Base-by-base conservation (phyloP, 2,113 vertebrate genomes). In the Datnioides undecimradiatus region DNA sequence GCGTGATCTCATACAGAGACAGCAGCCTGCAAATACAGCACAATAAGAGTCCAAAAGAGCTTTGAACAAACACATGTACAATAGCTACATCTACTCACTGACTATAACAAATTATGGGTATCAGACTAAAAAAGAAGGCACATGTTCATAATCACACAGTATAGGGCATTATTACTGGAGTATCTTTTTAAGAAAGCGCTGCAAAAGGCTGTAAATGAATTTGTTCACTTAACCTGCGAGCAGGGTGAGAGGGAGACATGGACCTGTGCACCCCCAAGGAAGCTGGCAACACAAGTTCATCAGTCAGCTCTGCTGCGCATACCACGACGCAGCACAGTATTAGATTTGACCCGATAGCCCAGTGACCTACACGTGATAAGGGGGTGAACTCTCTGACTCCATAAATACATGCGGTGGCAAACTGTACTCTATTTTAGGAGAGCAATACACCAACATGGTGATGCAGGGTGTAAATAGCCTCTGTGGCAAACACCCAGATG, bases 311-410 rank as follows among this genome's bases (percentile, higher is more conserved):
- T 77, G 29, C 68, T 85, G 88, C 34, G 25, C 65, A 84, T 85
- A 79, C 83, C 33, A 82, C 74, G 58, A 78, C 48, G 41, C 72
- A 58, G 76, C 67, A n/a, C 77, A 77, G 34, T 77, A 77, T 87
- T 80, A 83, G 60, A 82, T 79, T 14, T 89, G 90, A 90, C 85
- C 90, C 14, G 70, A 84, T 91, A 73, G 79, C 88, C 86, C 34
- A 91, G 27, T 93, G 90, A 92, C 91, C 89, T 84, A 72, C 76
- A 82, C 59, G 27, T 73, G 83, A 84, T 49, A 75, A 65, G 21
- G 31, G n/a, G 64, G 23, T 73, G 79, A 87, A 84, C 76, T 86
- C 78, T 65, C 27, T 66, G 71, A 82, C 85, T 79, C 72, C 65
- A 76, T 55, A 80, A 87, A 91, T 79, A 80, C 76, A 33, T 49